phyloP scores from a whole-genome alignment of 2,113 vertebrate species.

The Apaloderma vittatum region DNA sequence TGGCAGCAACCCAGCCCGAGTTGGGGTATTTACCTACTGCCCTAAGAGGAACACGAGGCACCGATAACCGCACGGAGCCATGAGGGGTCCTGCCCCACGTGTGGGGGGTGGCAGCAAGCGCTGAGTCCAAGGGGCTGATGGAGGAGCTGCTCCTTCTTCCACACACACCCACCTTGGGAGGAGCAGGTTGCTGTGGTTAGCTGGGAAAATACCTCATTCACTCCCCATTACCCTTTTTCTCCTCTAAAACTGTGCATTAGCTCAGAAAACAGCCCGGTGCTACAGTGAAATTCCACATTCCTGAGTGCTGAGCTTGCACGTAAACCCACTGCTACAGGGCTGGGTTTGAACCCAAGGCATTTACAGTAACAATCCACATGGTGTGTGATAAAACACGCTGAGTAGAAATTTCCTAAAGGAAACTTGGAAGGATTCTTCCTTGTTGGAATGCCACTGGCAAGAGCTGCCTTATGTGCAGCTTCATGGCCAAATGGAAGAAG shows the following conservation, averaged over 20 bases:
- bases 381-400: background rate
- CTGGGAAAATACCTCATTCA: background rate
- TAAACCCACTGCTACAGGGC: fast-evolving
- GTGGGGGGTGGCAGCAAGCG: fast-evolving
- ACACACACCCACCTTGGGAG: fast-evolving
- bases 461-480: background rate
- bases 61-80: too few species aligned
- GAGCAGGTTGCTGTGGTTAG: background rate
- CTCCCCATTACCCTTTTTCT: background rate
- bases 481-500: background rate
- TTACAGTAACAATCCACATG: background rate
- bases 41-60: fast-evolving
- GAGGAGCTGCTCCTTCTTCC: background rate
- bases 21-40: background rate
- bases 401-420: background rate
- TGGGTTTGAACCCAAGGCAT: background rate
- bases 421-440: background rate
- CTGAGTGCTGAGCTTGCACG: fast-evolving
- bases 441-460: background rate
- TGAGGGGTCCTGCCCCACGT: background rate
- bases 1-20: background rate
- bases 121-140: background rate
- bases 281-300: fast-evolving
- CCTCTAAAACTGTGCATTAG: background rate
- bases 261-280: fast-evolving